Conservation (phyloP, 2,797 vertebrate genomes). For the Sebastes diploproa region DNA sequence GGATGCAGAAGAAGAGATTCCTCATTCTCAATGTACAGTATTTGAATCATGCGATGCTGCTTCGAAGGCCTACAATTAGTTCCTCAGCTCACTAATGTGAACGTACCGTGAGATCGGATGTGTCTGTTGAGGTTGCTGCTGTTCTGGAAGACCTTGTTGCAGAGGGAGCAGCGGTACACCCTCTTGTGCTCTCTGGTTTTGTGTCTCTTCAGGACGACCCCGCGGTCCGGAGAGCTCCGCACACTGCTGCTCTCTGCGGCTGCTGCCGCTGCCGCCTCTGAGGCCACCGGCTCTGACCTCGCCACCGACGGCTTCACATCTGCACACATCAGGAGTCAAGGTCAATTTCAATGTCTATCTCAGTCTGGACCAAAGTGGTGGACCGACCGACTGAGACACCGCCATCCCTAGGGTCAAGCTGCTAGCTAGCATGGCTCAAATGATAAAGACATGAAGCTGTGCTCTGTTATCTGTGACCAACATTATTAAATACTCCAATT, state of each 20-base stretch:
- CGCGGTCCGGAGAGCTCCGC: constrained; percentile 26
- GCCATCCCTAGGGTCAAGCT: too few species aligned
- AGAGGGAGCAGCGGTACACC: constrained; percentile 92
- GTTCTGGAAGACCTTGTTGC: constrained; percentile 97
- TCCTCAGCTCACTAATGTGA: too few species aligned
- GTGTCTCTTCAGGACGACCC: constrained; percentile 62
- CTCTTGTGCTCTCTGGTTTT: constrained; percentile 91
- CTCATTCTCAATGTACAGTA: too few species aligned
- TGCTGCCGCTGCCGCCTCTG: constrained; percentile 2
- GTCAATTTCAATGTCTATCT: background rate
- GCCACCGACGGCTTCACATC: constrained; percentile 51
- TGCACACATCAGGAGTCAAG: constrained; percentile 10
- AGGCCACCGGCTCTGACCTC: constrained; percentile 16
- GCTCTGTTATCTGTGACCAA: too few species aligned
- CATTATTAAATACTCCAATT: too few species aligned
- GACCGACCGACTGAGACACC: too few species aligned
- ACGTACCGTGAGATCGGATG: constrained; percentile 92
- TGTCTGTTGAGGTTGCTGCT: constrained; percentile 99
- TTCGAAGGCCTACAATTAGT: background rate
- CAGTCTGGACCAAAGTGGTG: too few species aligned
- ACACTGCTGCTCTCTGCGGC: constrained; percentile 47
- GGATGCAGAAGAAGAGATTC: background rate
- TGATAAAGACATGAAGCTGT: too few species aligned
- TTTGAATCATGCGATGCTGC: fast-evolving
- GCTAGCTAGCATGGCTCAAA: too few species aligned